These are phyloP conservation scores for Crypturellus undulatus DNA, from an alignment of 2,113 vertebrate genomes.

Conservation along the genomic window DNA sequence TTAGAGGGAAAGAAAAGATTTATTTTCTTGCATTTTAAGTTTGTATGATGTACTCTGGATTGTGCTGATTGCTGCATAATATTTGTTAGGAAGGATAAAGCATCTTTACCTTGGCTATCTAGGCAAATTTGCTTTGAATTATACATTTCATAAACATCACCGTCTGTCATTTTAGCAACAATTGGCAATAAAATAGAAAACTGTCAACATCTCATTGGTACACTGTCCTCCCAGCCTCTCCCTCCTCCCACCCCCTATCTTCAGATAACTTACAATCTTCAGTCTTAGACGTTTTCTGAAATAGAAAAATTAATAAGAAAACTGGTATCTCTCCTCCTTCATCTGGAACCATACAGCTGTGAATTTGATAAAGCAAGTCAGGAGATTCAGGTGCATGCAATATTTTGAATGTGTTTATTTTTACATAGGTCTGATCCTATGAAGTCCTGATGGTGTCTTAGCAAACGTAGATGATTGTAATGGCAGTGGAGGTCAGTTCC, in stretches of 20 bases:
- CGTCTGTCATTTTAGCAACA: slow-evolving; percentile 76
- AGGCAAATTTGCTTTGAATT: slow-evolving; percentile 79
- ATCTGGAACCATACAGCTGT: neutral
- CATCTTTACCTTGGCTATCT: slow-evolving; percentile 72
- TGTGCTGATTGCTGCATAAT: slow-evolving; percentile 61
- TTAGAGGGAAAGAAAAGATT: slow-evolving; percentile 46
- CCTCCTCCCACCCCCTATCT: neutral
- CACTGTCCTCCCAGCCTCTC: slow-evolving; percentile 13
- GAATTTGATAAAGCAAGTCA: neutral
- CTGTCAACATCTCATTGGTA: slow-evolving; percentile 51
- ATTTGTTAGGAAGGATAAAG: slow-evolving; percentile 76
- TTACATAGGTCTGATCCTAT: neutral
- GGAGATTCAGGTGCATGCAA: neutral
- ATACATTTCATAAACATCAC: slow-evolving; percentile 75
- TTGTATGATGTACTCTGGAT: slow-evolving; percentile 47
- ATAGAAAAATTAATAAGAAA: slow-evolving; percentile 57
- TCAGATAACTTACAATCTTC: slow-evolving; percentile 41
- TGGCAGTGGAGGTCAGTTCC: neutral
- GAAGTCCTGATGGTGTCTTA: neutral
- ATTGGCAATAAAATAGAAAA: slow-evolving; percentile 75
- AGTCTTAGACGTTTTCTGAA: slow-evolving; percentile 35
- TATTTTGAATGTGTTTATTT: slow-evolving; percentile 21
- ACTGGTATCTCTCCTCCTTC: neutral
- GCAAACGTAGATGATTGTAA: neutral
- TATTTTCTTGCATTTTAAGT: slow-evolving; percentile 48